Evolutionary conservation across 2,797 vertebrate genomes (phyloP), one percentile per base, ranked within the genome.

Genomic region (Carapus acus): DNA sequence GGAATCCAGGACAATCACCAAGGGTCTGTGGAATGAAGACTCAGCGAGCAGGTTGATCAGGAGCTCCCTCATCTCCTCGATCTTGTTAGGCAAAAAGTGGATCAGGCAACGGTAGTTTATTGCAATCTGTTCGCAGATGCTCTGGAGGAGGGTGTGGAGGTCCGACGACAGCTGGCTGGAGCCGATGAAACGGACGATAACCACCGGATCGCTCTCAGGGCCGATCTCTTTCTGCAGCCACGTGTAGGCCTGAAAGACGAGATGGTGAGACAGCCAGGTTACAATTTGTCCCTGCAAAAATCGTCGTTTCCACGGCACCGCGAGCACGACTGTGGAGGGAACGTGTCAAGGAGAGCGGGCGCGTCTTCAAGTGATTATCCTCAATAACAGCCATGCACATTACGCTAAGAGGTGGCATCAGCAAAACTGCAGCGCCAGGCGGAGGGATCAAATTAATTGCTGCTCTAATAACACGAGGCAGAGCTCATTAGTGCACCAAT

Each of bases 91-190:
- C 80, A 93, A 91, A 86, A 88, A 97, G 81, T 97, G 93, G 80
- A 98, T 83, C 36, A 97, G 90, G 85, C 94, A 98, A 71, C 83
- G 90, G 80, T 98, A 99, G 83, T 94, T 98, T 77, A 92, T 79
- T 56, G 95, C 95, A 72, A 99, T 80, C 72, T 99, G 96, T 80
- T 98, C 94, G 77, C 96, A 99, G 70, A 98, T 91, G 70, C 93
- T 98, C 80, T 95, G 93, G 62, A 99, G 93, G 67, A 99, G 89
- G 42, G 87, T 88, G 69, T 88, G 93, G 60, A 99, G 87, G 69
- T 97, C 91, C 18, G 87, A 89, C 62, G 94, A 96, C 79, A 89
- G 86, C 76, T 91, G 93, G 0, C 90, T 94, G 17, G 89, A 94
- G 83, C 96, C 95, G 23, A 98, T 86, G 76, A 94, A 98, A 66